Conservation (phyloP, 1,140 invertebrate species). For the Ladona fulva region DNA sequence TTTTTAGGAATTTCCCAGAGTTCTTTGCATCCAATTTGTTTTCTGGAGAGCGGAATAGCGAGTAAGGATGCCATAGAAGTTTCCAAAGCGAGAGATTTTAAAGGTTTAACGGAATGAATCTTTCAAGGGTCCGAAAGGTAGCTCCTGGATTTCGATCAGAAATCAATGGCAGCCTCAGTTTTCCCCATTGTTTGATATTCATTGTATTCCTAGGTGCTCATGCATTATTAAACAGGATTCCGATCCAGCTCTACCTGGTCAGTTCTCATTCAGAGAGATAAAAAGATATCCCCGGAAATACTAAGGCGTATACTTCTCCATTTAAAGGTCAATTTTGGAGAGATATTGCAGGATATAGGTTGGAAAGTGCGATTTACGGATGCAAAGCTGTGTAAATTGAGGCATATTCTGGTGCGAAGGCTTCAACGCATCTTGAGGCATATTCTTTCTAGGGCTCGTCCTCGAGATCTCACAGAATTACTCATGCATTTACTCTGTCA, state of each 20-base stretch:
- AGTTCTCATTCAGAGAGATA: background rate
- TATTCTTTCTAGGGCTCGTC: no score
- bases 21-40: background rate
- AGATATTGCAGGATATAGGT: no score
- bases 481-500: no score
- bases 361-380: no score
- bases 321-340: no score
- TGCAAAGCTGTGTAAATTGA: no score
- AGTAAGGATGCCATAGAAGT: background rate
- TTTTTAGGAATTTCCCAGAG: background rate
- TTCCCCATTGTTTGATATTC: background rate
- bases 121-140: background rate
- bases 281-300: no score
- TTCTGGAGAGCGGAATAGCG: background rate
- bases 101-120: background rate
- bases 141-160: slow-evolving; percentile 1
- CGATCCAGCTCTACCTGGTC: background rate
- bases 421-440: no score
- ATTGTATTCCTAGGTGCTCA: background rate
- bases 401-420: no score
- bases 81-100: background rate
- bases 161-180: background rate
- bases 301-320: no score
- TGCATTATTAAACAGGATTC: background rate
- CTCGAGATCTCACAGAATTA: no score